phyloP scores from a whole-genome alignment of 2,797 vertebrate species.

The Pagetopsis macropterus region DNA sequence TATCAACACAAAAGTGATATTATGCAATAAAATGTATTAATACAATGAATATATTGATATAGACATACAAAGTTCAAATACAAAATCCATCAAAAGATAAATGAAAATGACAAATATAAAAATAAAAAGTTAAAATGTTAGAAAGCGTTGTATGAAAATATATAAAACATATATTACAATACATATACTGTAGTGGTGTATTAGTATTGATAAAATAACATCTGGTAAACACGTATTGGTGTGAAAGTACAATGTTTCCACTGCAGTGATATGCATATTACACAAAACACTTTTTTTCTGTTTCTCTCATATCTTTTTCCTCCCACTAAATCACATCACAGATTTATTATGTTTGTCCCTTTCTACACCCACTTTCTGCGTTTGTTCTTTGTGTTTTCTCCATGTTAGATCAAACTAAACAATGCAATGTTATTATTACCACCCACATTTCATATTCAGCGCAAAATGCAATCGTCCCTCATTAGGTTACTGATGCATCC shows the following conservation, averaged over 20 bases:
- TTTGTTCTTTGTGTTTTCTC: constrained; percentile 34
- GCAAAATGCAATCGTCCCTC: constrained; percentile 62
- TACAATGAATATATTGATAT: too few species aligned
- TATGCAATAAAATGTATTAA: too few species aligned
- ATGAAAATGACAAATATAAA: too few species aligned
- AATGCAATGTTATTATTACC: constrained; percentile 46
- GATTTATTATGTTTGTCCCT: constrained; percentile 38
- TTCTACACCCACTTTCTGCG: constrained; percentile 18
- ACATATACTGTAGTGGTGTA: too few species aligned
- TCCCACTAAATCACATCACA: constrained; percentile 49
- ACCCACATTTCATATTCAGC: constrained; percentile 65
- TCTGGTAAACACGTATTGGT: constrained; percentile 8
- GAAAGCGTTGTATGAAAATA: too few species aligned
- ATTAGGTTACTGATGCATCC: constrained; percentile 49
- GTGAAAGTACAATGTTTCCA: constrained; percentile 12
- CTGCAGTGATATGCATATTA: constrained; percentile 23
- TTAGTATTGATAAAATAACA: too few species aligned
- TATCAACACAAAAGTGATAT: too few species aligned
- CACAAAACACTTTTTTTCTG: constrained; percentile 17
- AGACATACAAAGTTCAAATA: too few species aligned
- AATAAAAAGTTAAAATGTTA: too few species aligned
- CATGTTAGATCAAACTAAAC: constrained; percentile 51
- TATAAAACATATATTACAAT: too few species aligned
- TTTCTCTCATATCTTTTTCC: constrained; percentile 23
- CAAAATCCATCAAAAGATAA: too few species aligned